Conservation (phyloP, 1,140 invertebrate species). For the Tribolium castaneum region DNA sequence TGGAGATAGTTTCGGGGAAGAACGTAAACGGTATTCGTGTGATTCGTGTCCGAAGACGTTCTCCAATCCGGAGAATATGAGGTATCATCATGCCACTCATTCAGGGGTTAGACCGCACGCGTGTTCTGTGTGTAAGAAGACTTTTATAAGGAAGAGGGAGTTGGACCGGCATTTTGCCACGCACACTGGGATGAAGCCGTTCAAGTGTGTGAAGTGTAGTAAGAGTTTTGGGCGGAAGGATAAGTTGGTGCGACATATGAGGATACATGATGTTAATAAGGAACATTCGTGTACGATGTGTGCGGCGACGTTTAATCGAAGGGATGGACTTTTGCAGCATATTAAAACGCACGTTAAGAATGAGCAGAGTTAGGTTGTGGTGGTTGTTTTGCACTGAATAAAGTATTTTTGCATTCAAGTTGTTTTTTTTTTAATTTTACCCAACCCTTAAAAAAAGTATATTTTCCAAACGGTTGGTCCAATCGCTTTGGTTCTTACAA, state of each 20-base stretch:
- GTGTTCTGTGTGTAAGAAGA: slow-evolving; percentile 72
- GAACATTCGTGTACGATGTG: slow-evolving; percentile 55
- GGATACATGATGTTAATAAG: slow-evolving; percentile 67
- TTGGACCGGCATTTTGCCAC: slow-evolving; percentile 71
- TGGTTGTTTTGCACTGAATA: neutral
- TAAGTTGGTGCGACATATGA: slow-evolving; percentile 73
- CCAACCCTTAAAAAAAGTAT: too few species aligned
- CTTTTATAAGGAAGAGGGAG: slow-evolving; percentile 74
- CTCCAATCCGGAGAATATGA: slow-evolving; percentile 61
- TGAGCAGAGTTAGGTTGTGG: neutral
- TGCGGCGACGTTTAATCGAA: slow-evolving; percentile 54
- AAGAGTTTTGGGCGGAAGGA: slow-evolving; percentile 75
- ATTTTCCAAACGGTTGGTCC: too few species aligned
- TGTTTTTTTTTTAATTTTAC: neutral
- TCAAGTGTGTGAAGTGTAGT: slow-evolving; percentile 71
- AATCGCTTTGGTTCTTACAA: too few species aligned
- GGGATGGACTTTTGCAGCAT: slow-evolving; percentile 56
- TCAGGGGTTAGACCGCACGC: slow-evolving; percentile 60
- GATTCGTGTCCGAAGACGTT: slow-evolving; percentile 68
- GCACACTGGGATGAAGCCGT: slow-evolving; percentile 72
- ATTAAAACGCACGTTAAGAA: slow-evolving; percentile 54
- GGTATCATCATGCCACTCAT: slow-evolving; percentile 56
- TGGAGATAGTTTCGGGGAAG: slow-evolving; percentile 63
- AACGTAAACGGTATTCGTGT: slow-evolving; percentile 61
- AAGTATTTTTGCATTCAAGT: slow-evolving; percentile 7